Base-by-base conservation (phyloP, 2,113 vertebrate species). In the Bambusicola thoracicus region DNA sequence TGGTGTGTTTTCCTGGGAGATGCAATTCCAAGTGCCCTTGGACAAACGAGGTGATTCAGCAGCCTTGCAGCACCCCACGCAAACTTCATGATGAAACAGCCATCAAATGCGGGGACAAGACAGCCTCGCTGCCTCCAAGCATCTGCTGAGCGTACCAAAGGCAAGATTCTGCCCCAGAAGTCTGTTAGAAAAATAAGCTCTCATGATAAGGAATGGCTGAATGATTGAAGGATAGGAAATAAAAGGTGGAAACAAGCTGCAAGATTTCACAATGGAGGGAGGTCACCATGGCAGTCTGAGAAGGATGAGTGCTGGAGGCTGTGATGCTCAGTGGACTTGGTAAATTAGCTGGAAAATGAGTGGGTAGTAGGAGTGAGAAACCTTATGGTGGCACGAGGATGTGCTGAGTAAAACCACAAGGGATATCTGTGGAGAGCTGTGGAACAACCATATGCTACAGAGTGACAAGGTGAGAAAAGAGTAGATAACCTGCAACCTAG, bases 401-500 rank as follows among this genome's bases (percentile, higher is more conserved):
- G 59, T 32, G 36, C 44, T 49, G 72, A 73, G n/a, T 87, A 46
- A 91, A 91, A 87, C 7, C 36, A 82, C 48, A 91, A 84, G 10
- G 53, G 21, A 66, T 92, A n/a, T 62, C 81, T 85, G 58, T 48
- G 41, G 82, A 87, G 29, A 76, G 49, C 44, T 93, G 76, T 56
- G 46, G 34, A 94, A 40, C 41, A 80, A 44, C 75, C 72, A 80
- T 87, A 89, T 66, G 89, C 67, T 85, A 27, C 36, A 49, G 73
- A 85, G 41, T 88, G 82, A 85, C 82, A 94, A 85, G 59, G 85
- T 93, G 79, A 85, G 68, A 90, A 93, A 69, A 85, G 36, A 70
- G 79, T 41, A 70, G 72, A 75, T 80, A 87, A 91, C 27, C 55
- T 85, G 59, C 41, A 85, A 53, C 78, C 56, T 79, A 56, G 58